Evolutionary conservation across 2,888 invertebrate species (phyloP), one percentile per base, ranked within the genome.

Genomic region (Tetheella fluctuosa): DNA sequence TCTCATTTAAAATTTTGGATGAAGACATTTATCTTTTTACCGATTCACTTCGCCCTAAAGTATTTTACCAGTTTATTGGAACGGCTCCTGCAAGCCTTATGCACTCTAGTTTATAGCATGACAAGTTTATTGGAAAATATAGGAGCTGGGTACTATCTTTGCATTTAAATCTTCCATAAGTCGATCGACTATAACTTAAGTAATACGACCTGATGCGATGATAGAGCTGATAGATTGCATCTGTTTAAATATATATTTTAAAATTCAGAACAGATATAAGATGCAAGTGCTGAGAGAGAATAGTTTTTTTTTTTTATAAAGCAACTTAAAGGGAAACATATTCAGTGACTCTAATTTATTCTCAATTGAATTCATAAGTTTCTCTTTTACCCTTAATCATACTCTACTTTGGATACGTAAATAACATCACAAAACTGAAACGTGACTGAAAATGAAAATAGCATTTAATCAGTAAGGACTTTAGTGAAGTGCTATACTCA

Each of bases 111-210:
- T 76, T 71, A 76, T 70, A 71, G 64, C 61, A 66, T 63, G 74
- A 71, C 78, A 81, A 74, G 69, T 82, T 85, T 85, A 86, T 86
- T 77, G 76, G 78, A 84, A 84, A 83, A 84, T 85, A 83, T 84
- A 74, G 78, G 67, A 70, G 74, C 62, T 62, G 60, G 73, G 72
- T 71, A 70, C 79, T 78, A 73, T 81, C 85, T 83, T 85, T 88
- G 87, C 87, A 88, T 88, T 87, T 88, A 88, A 87, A 87, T 86
- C 68, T 80, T 70, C 76, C 63, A 70, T 81, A 81, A 84, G 74
- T 73, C 71, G 69, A 70, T 53, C 8, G 25, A 28, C 54, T 28
- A 28, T 25, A 25, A 64, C 60, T 58, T 70, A 67, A 70, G 69
- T 65, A 61, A 69, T 20, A 48, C 5, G 42, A 42, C 8, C 15